phyloP scores from a whole-genome alignment of 2,113 vertebrate species.

The Protomyctophum bolini region DNA sequence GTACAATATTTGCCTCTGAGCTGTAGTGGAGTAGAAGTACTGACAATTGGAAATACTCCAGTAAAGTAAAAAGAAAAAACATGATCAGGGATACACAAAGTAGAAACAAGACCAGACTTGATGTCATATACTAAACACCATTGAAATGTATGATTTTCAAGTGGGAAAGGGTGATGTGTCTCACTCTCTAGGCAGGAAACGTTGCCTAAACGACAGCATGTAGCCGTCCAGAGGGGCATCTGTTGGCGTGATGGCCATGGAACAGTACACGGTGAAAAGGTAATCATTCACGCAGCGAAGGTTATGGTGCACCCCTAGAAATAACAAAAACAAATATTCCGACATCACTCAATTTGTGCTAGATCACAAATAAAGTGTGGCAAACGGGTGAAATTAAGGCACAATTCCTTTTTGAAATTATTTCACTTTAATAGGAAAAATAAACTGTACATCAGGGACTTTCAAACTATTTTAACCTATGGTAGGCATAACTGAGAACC shows the following conservation, averaged over 20 bases:
- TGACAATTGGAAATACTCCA: too few relatives aligned
- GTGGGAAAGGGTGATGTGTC: background rate
- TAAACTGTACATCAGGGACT: too few relatives aligned
- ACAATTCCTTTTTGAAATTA: background rate
- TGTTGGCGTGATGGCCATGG: slow-evolving; percentile 29
- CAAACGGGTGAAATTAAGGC: too few relatives aligned
- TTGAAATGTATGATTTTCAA: background rate
- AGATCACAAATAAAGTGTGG: background rate
- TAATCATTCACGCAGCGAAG: slow-evolving; percentile 68
- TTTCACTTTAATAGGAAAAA: background rate
- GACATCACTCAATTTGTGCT: background rate
- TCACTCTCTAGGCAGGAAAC: slow-evolving; percentile 20
- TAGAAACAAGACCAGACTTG: background rate
- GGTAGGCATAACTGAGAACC: too few relatives aligned
- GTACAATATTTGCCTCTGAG: too few relatives aligned
- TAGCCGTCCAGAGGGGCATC: slow-evolving; percentile 7
- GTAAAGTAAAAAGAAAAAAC: background rate
- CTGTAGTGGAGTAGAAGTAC: too few relatives aligned
- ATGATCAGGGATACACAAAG: slow-evolving; percentile 5
- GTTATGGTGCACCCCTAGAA: slow-evolving; percentile 19
- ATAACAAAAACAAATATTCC: background rate
- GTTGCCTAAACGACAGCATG: slow-evolving; percentile 33
- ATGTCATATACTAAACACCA: background rate
- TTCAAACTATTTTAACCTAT: too few relatives aligned
- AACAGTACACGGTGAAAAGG: slow-evolving; percentile 64